Base-by-base conservation (phyloP, 1,140 invertebrate genomes). In the Cotesia vestalis region DNA sequence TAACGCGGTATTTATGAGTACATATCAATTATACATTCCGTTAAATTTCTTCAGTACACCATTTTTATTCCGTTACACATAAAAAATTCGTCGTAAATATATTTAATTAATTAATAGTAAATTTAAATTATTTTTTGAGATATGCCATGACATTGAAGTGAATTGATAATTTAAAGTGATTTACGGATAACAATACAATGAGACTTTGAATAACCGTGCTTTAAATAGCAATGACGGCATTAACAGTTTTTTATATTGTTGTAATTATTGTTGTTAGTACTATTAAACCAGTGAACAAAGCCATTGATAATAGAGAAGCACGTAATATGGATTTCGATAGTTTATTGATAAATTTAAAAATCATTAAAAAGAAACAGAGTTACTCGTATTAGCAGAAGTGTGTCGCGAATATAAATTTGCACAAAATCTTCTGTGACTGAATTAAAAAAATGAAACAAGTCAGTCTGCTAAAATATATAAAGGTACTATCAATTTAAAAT, bases 11-110 rank as follows among this genome's bases (percentile, higher is more conserved):
- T 73, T 69, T 27, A n/a, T 59, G 67, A 61, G 60, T 71, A 71
- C 73, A 74, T 74, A 74, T 74, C 73, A 71, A 59, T 35, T 51
- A 68, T 68, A 69, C 70, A 74, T 72, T 68, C 72, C 72, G 66
- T 71, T 71, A 3, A 35, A 62, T 38, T 69, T 27, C 27, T 73
- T 63, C 40, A 46, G 6, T 46, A 46, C 6, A 46, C 40, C 11
- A 9, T 46, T 34, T 66, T 27, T 46, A 64, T 35, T 40, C 68
- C 53, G 57, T 61, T 63, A 46, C 40, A 46, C 11, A 46, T 46
- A 6, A 9, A 46, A 46, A 46, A 46, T 11, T 46, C 40, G 40
- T 46, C 40, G 40, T 46, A 46, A 46, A 46, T 9, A 46, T 9
- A 46, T 2, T 46, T 27, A 27, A 27, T 46, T 46, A 46, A 46